Conservation (phyloP, 2,113 vertebrate species). For the Odocoileus virginianus region DNA sequence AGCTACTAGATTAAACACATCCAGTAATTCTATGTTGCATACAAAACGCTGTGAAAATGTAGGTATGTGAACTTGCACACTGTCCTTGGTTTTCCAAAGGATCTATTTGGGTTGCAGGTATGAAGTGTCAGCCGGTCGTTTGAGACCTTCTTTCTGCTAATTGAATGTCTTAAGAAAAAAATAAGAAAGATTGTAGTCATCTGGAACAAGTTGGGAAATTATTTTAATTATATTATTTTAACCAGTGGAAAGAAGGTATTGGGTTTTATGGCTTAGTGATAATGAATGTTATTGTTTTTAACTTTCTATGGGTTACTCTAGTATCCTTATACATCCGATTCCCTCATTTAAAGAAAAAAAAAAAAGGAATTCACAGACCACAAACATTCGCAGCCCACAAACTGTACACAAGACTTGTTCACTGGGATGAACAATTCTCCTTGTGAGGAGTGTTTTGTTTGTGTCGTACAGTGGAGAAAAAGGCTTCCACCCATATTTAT, state of each 20-base stretch:
- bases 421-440: neutral
- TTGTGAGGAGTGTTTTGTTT: neutral
- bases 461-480: neutral
- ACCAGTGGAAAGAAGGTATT: neutral
- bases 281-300: neutral
- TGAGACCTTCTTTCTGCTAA: conserved; percentile 54
- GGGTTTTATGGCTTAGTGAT: neutral
- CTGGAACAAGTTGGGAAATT: conserved; percentile 36
- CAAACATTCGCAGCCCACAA: neutral
- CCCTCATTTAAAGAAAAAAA: neutral
- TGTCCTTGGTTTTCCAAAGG: conserved; percentile 68
- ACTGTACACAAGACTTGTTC: neutral
- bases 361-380: neutral
- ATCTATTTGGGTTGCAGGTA: conserved; percentile 36
- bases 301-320: neutral
- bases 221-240: conserved; percentile 44
- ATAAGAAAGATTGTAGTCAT: neutral
- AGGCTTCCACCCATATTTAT: neutral
- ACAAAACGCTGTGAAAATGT: conserved; percentile 49
- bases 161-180: conserved; percentile 15
- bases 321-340: neutral
- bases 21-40: conserved; percentile 28
- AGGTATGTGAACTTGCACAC: conserved; percentile 37
- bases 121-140: conserved; percentile 20
- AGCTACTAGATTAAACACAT: conserved; percentile 63